A percentile compares a stretch with the other conserved stretches of the same genome.
These are phyloP conservation scores for Cydia amplana DNA, from an alignment of 1,140 invertebrate genomes.

Conservation along the genomic window DNA sequence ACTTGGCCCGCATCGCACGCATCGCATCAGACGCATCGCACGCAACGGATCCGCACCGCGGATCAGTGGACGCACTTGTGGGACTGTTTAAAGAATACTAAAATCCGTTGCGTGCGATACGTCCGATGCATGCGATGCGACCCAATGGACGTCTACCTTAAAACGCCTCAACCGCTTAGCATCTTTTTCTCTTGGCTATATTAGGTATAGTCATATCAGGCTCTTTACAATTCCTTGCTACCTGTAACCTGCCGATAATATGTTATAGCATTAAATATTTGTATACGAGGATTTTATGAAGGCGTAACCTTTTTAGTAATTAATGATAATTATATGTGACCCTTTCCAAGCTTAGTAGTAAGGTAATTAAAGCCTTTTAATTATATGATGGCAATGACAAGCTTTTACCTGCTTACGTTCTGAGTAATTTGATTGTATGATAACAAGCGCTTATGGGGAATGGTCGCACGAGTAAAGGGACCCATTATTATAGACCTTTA, in stretches of 20 bases:
- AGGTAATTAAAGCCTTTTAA: neutral
- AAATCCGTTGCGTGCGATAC: too few species aligned
- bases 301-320: neutral
- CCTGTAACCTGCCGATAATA: neutral
- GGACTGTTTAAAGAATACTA: too few species aligned
- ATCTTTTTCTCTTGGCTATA: too few species aligned
- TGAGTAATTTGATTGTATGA: slow-evolving; percentile 16
- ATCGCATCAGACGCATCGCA: too few species aligned
- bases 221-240: neutral
- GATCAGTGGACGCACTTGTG: too few species aligned
- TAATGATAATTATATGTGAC: slow-evolving; percentile 15
- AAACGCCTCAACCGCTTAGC: too few species aligned
- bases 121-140: too few species aligned
- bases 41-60: too few species aligned
- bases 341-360: neutral
- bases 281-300: neutral
- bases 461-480: neutral
- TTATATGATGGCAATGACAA: neutral
- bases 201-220: too few species aligned
- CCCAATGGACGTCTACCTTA: too few species aligned
- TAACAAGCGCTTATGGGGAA: neutral
- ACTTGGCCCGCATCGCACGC: too few species aligned
- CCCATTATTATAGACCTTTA: slow-evolving; percentile 4
- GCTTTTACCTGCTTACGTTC: slow-evolving; percentile 14
- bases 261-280: neutral